Percentiles rank a stretch among this genome's conserved stretches.
These are phyloP conservation scores for Trachurus trachurus DNA, from an alignment of 2,797 vertebrate species.

Conservation along the genomic window DNA sequence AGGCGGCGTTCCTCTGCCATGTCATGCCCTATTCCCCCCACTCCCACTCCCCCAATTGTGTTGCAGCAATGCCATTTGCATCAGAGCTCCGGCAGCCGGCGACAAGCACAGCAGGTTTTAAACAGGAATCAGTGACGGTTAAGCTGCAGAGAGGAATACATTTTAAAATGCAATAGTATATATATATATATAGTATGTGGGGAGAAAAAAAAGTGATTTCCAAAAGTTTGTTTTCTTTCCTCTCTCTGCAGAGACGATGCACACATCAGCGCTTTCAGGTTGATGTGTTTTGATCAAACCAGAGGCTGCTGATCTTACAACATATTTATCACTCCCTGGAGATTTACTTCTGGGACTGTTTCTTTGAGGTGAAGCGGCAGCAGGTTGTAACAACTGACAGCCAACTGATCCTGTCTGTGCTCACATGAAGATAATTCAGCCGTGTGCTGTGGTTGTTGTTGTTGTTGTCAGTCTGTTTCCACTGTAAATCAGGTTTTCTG, in stretches of 20 bases:
- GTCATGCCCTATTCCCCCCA: no score
- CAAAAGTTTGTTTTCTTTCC: conserved; percentile 7
- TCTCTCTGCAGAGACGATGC: conserved; percentile 20
- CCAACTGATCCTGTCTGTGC: conserved; percentile 28
- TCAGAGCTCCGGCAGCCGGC: background rate
- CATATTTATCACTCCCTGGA: conserved; percentile 55
- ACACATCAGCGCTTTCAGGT: conserved; percentile 30
- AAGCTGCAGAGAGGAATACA: background rate
- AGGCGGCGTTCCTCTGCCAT: background rate
- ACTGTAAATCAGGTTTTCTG: conserved; percentile 6
- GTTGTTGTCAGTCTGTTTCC: conserved; percentile 23
- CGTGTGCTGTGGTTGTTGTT: background rate
- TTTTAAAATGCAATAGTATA: conserved; percentile 24
- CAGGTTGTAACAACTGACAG: conserved; percentile 43
- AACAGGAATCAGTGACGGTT: background rate
- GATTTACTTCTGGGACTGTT: conserved; percentile 40
- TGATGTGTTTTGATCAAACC: conserved; percentile 58
- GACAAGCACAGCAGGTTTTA: background rate
- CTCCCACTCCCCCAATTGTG: background rate
- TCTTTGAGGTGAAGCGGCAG: conserved; percentile 50
- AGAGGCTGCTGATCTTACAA: conserved; percentile 62
- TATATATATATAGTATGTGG: background rate
- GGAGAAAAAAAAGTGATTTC: background rate
- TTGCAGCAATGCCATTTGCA: background rate
- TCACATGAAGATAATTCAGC: conserved; percentile 31